These are phyloP conservation scores for Lagorchestes hirsutus DNA, from an alignment of 2,797 vertebrate genomes.

Conservation along the genomic window DNA sequence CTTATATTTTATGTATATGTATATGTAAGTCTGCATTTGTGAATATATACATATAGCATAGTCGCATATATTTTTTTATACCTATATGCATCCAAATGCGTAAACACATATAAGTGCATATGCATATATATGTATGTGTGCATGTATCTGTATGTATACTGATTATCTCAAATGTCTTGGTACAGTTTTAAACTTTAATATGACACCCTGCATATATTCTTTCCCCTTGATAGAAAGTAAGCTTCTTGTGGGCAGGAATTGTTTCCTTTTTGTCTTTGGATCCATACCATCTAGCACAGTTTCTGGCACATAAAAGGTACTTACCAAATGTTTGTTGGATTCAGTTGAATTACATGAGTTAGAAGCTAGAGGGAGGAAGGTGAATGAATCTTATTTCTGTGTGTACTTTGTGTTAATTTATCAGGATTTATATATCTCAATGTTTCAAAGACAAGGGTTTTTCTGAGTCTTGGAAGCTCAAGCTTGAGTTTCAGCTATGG, in stretches of 20 bases:
- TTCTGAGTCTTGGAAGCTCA: not conserved
- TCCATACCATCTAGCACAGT: not conserved
- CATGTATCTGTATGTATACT: not conserved
- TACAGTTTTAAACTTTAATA: not conserved
- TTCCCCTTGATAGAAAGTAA: not conserved
- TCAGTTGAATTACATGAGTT: not conserved
- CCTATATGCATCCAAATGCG: not conserved
- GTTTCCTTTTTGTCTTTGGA: not conserved
- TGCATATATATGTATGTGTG: not conserved
- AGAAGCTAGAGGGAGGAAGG: not conserved
- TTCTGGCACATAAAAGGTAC: not conserved
- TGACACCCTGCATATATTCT: not conserved
- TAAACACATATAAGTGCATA: not conserved
- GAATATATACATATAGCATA: not conserved
- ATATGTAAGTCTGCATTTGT: not conserved
- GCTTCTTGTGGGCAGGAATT: not conserved
- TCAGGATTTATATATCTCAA: not conserved
- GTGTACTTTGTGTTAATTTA: not conserved
- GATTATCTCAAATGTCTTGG: too few relatives aligned
- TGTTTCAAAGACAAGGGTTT: not conserved
- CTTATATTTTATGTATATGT: not conserved
- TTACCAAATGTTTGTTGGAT: not conserved
- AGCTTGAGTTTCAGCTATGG: not conserved
- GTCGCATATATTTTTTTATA: not conserved
- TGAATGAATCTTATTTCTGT: not conserved